Evolutionary conservation across 2,888 invertebrate genomes (phyloP), one percentile per base, ranked within the genome.

Genomic region (Caenorhabditis panamensis): DNA sequence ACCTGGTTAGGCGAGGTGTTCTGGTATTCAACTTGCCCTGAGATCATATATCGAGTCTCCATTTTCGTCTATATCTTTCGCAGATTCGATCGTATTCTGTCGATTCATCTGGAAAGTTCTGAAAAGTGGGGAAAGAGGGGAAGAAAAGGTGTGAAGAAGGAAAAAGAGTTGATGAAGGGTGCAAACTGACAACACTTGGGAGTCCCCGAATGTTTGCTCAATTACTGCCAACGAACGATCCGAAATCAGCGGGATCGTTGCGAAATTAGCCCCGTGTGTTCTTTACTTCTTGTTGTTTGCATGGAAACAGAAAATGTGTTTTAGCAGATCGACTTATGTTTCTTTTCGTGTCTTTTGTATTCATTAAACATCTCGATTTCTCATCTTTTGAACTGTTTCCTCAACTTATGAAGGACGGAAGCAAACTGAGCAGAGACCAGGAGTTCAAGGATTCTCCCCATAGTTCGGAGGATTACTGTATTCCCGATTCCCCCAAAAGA

Each of bases 31-130:
- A 47, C 71, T 24, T 18, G 63, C 72, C 24, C 72, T 44, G 22
- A 72, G 58, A 11, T 54, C 72, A 26, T 56, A 36, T 13, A 72
- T 72, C 22, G 72, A 72, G 16, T 72, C 72, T 3, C 53, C 54
- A 20, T 53, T 62, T 16, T 61, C 71, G 41, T 56, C 47, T 13
- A 63, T 54, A 53, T n/a, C n/a, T n/a, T 56, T 72, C 6, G 53
- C 71, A 44, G 63, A n/a, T 24, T 72, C 71, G 26, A 72, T 56
- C n/a, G 71, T 63, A n/a, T 56, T 58, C 36, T 36, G 63, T 26
- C 58, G 56, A 5, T 63, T 56, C 72, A 72, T 72, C 6, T 51
- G 41, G 36, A 59, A 24, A 36, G 18, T n/a, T n/a, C n/a, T 2
- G 36, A 58, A n/a, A 36, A 18, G 18, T 6, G 36, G 20, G 1